Evolutionary conservation across 2,888 invertebrate genomes (phyloP).

Genomic region (Tiliacea aurago): DNA sequence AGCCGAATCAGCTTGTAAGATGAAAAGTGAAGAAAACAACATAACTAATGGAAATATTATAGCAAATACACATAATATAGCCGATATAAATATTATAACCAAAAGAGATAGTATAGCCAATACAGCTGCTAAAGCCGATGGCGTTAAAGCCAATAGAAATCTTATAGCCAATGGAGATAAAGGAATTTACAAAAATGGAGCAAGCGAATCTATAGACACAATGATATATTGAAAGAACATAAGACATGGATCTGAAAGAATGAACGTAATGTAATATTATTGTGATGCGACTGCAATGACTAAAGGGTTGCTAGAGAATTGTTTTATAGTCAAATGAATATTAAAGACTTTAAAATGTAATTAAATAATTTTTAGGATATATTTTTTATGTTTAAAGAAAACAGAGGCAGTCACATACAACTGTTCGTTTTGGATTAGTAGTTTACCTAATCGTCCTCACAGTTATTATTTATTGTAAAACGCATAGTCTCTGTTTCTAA

Average conservation of each 20-base stretch:
- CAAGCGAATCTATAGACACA: background rate
- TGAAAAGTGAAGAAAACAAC: slow-evolving; percentile 15
- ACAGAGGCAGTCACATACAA: background rate
- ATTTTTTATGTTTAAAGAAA: background rate
- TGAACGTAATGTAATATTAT: background rate
- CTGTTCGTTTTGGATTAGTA: background rate
- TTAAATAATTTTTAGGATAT: background rate
- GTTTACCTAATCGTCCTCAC: background rate
- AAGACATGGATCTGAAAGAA: background rate
- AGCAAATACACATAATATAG: background rate
- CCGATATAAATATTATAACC: background rate
- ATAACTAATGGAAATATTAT: background rate
- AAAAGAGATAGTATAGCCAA: background rate
- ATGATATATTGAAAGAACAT: background rate
- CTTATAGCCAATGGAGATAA: background rate
- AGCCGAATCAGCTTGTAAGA: slow-evolving; percentile 17
- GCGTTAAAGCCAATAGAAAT: background rate
- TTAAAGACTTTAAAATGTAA: background rate
- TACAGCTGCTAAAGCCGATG: background rate
- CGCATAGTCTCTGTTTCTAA: background rate
- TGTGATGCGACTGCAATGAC: background rate
- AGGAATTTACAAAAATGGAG: background rate
- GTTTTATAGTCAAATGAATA: background rate
- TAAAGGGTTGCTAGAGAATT: background rate
- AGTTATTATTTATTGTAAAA: background rate